Base-by-base conservation (phyloP, 2,113 vertebrate species). In the Chiloscyllium plagiosum region DNA sequence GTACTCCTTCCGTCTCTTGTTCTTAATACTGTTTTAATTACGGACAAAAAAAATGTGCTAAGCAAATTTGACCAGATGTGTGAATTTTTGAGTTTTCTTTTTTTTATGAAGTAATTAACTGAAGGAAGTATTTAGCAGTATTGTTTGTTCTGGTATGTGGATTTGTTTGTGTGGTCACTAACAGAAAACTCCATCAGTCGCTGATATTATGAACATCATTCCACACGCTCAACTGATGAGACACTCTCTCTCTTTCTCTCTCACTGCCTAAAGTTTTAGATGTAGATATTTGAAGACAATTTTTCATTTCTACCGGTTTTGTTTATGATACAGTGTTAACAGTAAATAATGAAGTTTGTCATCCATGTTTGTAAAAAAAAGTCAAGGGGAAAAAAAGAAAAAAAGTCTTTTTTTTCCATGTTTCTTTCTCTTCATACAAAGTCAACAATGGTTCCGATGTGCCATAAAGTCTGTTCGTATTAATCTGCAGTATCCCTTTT, bases 211-310 rank as follows among this genome's bases (percentile, higher is more conserved):
- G 98, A 97, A 96, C 97, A 97, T 97, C 97, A 97, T 98, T 98
- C 98, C 98, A 98, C 97, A 98, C 97, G 98, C 97, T 98, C 94
- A 95, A 72, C 98, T 97, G 97, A 99, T 97, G 0, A 98, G 98
- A 98, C 99, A 98, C 99, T 99, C 93, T 47, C 94, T 99, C 92
- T 94, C 99, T 99, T 66, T 94, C 69, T 76, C 99, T 99, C 98
- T 99, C 99, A 99, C 99, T 99, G 99, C 99, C 99, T 98, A 98
- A 98, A 98, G 97, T 98, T 98, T 98, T 98, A 98, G 98, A 98
- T 98, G 98, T 98, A 98, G 98, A 98, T 98, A 98, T 98, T 98
- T 98, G 97, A 98, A 98, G 98, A 95, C 37, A 72, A 76, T 96
- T 97, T 98, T 98, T 98, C 97, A 98, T 98, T 98, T 98, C 97